Base-by-base conservation (phyloP, 2,888 invertebrate genomes). In the Drosophila monieri region DNA sequence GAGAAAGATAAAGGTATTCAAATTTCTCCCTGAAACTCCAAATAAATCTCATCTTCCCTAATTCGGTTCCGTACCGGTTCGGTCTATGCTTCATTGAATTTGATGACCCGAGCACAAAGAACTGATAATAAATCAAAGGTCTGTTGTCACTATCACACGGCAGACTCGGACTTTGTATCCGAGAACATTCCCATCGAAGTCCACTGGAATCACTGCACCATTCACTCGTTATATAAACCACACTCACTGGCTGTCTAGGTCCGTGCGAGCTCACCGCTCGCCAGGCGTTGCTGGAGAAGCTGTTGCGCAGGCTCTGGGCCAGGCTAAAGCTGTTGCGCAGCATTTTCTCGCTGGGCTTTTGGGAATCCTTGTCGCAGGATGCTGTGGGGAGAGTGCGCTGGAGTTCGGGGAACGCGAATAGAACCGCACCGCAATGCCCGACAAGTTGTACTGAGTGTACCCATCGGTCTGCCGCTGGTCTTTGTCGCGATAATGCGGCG, bases 191-290 rank as follows among this genome's bases (percentile, higher is more conserved):
- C 37, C 46, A 51, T 27, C 9, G 27, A 27, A 27, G 8, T 35
- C 49, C 10, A 12, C 8, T 12, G 21, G 21, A 43, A 21, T 32
- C 57, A 57, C 60, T 54, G 54, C 15, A 25, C 23, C 12, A 32
- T 27, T 47, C 25, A 14, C 18, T 37, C 6, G 44, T 57, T 70
- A 70, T 46, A 35, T 57, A 61, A 58, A 39, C 47, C 25, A 41
- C 57, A 81, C 89, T 88, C 78, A 89, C 88, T 46, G 88, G 81
- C 60, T 85, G 88, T 15, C 80, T 70, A 32, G 88, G 62, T 72
- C 88, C 88, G 51, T 89, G 84, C 15, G 69, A 49, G 57, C 85
- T 83, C 18, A 69, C 65, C 2, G 77, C 67, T 27, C 85, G 78
- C 78, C 85, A 89, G 54, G 70, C 52, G 44, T 76, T 83, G 30